Base-by-base conservation (phyloP, 2,888 invertebrate species). In the Aphidius colemani region DNA sequence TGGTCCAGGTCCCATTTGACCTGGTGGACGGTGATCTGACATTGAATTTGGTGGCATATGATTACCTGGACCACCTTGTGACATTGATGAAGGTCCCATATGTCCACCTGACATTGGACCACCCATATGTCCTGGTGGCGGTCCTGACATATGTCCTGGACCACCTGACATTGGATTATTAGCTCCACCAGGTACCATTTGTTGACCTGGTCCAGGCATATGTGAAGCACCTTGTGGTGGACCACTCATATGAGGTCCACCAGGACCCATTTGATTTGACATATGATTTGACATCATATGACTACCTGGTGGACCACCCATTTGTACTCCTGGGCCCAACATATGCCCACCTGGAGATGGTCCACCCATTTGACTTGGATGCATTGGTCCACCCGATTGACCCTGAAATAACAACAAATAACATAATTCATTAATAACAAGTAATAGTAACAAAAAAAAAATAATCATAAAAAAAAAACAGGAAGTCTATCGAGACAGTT, bases 81-180 rank as follows among this genome's bases (percentile, higher is more conserved):
- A 73, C 41, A 10, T 63, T 44, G 73, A 75, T 18, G 71, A 66
- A 7, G 71, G 75, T 13, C 72, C 75, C 74, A 70, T 67, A 53
- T 76, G 79, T 30, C 66, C 45, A 9, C 55, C 49, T 8, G 61
- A 61, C 6, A 64, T 66, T 9, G 55, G 13, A 11, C 71, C 53
- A 44, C 66, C 69, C 50, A 71, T 68, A 51, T 69, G 69, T 7
- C 64, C 69, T 13, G 70, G 66, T 7, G 71, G 70, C n/a, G 69
- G 68, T 1, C 66, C 69, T 39, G 61, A 56, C 57, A 71, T 61
- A 5, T 72, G 86, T 10, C 84, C 81, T 7, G 80, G 76, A 69
- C 78, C 79, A 41, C 58, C 7, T 4, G 59, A 9, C 57, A 71
- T 72, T 48, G 73, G 74, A 8, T 72, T 70, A 51, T 71, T 63